Conservation (phyloP, 2,797 vertebrate genomes). For the Danio albolineatus region DNA sequence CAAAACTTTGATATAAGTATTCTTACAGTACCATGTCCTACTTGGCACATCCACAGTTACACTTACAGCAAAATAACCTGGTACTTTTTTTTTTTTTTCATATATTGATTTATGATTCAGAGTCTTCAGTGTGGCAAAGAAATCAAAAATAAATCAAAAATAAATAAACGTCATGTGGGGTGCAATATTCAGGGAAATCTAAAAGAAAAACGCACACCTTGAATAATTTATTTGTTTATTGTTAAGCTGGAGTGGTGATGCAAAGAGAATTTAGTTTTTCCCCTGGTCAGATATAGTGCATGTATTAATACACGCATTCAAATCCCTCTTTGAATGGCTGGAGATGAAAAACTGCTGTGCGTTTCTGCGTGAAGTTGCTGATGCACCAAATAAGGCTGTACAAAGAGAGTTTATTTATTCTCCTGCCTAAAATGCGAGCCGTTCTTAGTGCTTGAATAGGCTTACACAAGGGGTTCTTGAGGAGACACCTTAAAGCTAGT, state of each 20-base stretch:
- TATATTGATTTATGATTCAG: not conserved
- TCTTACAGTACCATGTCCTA: not conserved
- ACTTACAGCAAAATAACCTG: not conserved
- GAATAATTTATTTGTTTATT: slow-evolving; percentile 33
- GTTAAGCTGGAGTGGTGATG: not conserved
- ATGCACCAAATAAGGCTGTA: slow-evolving; percentile 4
- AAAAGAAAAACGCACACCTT: slow-evolving; percentile 16
- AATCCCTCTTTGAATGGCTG: not conserved
- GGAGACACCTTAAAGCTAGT: not conserved
- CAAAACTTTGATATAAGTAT: not conserved
- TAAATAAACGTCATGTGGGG: not conserved
- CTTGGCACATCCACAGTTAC: not conserved
- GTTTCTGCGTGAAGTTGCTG: not conserved
- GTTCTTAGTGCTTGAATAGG: not conserved
- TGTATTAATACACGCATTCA: not conserved
- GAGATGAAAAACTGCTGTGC: not conserved
- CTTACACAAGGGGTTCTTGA: not conserved
- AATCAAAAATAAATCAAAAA: not conserved
- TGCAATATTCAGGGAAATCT: not conserved
- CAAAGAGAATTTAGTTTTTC: slow-evolving; percentile 2
- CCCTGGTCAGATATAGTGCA: not conserved
- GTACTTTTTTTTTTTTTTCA: not conserved
- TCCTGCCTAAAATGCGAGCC: not conserved
- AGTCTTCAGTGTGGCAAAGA: not conserved
- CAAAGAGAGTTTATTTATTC: slow-evolving; percentile 4